Percentiles rank a stretch among this genome's conserved stretches.
Evolutionary conservation across 2,888 invertebrate genomes (phyloP).

Genomic region (Epirrita christyi): DNA sequence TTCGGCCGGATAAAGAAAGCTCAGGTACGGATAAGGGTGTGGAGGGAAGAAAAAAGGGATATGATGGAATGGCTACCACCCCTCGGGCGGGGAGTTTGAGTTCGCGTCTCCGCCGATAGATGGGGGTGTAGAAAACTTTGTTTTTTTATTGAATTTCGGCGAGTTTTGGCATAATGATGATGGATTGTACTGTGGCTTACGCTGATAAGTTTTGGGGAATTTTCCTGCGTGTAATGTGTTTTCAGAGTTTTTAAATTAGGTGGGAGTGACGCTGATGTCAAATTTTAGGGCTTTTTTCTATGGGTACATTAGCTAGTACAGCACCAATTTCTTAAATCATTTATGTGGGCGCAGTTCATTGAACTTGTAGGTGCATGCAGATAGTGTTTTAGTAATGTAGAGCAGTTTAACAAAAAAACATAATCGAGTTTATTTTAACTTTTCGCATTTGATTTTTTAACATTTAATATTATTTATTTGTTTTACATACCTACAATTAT

Average conservation of each 20-base stretch:
- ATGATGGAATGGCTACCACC: slow-evolving; percentile 74
- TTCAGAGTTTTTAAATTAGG: slow-evolving; percentile 73
- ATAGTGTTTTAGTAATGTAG: neutral
- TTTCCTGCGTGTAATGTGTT: slow-evolving; percentile 75
- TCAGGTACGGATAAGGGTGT: slow-evolving; percentile 84
- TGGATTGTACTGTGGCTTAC: slow-evolving; percentile 79
- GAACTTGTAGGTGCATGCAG: neutral
- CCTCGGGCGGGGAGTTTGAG: slow-evolving; percentile 60
- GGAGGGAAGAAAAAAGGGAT: slow-evolving; percentile 83
- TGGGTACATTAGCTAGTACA: slow-evolving; percentile 7
- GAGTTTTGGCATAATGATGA: slow-evolving; percentile 83
- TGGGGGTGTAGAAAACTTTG: slow-evolving; percentile 73
- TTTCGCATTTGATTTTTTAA: no score
- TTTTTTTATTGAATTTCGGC: slow-evolving; percentile 82
- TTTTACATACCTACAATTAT: no score
- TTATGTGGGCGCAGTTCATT: neutral
- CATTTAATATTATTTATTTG: no score
- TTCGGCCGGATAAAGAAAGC: slow-evolving; percentile 82
- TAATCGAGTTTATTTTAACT: no score
- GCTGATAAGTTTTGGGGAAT: slow-evolving; percentile 78
- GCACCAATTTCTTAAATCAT: slow-evolving; percentile 1
- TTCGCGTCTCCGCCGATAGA: slow-evolving; percentile 74
- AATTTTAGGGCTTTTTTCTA: slow-evolving; percentile 35
- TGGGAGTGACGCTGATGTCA: slow-evolving; percentile 56
- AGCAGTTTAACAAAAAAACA: no score